Base-by-base conservation (phyloP, 2,888 invertebrate species). In the Dasysyrphus albostriatus region DNA sequence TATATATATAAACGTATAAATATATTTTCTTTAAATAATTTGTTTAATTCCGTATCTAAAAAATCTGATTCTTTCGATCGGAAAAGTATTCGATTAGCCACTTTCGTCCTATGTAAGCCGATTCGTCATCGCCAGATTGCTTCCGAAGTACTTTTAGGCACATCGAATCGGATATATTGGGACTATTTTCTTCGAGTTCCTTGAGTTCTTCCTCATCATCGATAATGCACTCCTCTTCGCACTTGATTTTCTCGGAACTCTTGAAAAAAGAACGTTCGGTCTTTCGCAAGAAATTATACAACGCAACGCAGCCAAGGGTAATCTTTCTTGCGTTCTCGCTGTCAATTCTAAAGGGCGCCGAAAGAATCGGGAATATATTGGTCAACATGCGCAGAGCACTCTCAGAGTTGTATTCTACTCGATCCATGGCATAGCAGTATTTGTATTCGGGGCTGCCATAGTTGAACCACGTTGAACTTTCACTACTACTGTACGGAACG, bases 231-330 rank as follows among this genome's bases (percentile, higher is more conserved):
- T 91, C 91, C n/a, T 91, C 91, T 58, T 91, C 90, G 19, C 90
- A 90, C 16, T 90, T 91, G 5, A 90, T 91, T 47, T 89, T 83
- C 73, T 91, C 91, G 29, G 91, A 91, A 79, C 90, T 90, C 72
- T 91, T 90, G 32, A 90, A 90, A 81, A 91, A 91, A 10, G 90
- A 89, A 51, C 89, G 89, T 76, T 92, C 91, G 19, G 91, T 91
- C 87, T 91, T 92, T 14, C 92, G 91, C 89, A 92, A 89, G 84
- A 91, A 92, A 88, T 92, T 92, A 70, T 92, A 92, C 8, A 92
- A 85, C n/a, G 92, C 91, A 78, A 92, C 90, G 88, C 91, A 91
- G 81, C 92, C 92, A 4, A 92, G 84, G 1, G 91, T 91, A 14
- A 92, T 91, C 82, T 92, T 92, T 56, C 90, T 89, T 39, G 91